Evolutionary conservation across 2,888 invertebrate genomes (phyloP).

Genomic region (Cheilosia soror): DNA sequence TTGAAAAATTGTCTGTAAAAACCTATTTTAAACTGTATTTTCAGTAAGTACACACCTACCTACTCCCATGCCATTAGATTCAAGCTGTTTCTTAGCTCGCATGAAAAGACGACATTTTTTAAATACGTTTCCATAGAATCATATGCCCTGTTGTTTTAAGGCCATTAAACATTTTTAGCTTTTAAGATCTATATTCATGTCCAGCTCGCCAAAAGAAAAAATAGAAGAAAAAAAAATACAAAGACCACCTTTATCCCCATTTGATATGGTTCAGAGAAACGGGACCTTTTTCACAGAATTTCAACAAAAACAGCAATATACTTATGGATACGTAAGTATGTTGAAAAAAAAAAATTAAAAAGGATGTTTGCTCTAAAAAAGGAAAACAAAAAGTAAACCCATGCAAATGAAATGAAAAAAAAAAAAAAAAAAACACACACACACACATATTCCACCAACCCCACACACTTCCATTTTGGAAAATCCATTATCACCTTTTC

Average conservation of each 20-base stretch:
- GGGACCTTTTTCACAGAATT: background rate
- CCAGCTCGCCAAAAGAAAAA: constrained; percentile 12
- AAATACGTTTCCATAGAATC: background rate
- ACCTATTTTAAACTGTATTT: too few relatives aligned
- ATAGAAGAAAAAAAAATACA: background rate
- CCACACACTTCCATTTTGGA: constrained; percentile 30
- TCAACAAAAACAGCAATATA: constrained; percentile 21
- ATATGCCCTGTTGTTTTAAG: constrained; percentile 5
- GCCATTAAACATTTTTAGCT: constrained; percentile 30
- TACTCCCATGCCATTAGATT: too few relatives aligned
- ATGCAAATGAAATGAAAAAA: constrained; percentile 41
- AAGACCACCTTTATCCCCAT: constrained; percentile 16
- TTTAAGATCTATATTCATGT: constrained; percentile 36
- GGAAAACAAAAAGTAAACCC: constrained; percentile 10
- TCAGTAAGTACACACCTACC: too few relatives aligned
- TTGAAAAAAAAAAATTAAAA: background rate
- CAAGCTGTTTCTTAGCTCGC: background rate
- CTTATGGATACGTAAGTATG: too few relatives aligned
- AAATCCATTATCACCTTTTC: constrained; percentile 42
- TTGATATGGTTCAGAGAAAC: constrained; percentile 3
- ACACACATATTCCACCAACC: constrained; percentile 17
- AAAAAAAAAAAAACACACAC: constrained; percentile 17
- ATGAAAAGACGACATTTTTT: background rate
- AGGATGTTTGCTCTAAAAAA: constrained; percentile 21
- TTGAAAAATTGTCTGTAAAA: too few relatives aligned